Evolutionary conservation across 2,797 vertebrate species (phyloP).

Genomic region (Aotus griseimembra): DNA sequence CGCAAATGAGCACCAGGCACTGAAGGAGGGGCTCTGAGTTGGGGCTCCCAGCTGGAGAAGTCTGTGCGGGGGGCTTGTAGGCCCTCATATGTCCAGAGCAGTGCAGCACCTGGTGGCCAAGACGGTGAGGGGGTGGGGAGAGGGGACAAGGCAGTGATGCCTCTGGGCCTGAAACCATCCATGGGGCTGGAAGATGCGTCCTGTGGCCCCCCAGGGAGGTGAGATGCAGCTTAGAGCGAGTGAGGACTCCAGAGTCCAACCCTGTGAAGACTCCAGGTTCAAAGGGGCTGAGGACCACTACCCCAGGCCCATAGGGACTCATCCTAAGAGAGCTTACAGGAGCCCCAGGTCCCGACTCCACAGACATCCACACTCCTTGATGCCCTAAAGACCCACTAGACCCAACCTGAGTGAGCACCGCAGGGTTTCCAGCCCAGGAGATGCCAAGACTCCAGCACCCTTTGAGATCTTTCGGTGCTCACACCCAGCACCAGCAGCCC

Average conservation of each 20-base stretch:
- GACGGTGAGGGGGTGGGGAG: no score
- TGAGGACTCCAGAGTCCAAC: background rate
- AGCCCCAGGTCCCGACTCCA: background rate
- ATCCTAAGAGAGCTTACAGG: background rate
- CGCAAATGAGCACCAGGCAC: constrained; percentile 92
- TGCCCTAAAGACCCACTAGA: background rate
- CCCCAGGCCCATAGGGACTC: background rate
- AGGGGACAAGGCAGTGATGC: accelerated
- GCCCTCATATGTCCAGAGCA: constrained; percentile 90
- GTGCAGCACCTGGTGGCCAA: constrained; percentile 89
- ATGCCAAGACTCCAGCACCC: background rate
- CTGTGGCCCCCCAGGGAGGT: background rate
- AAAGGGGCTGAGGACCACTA: background rate
- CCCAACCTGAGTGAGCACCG: background rate
- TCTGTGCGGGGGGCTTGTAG: constrained; percentile 66
- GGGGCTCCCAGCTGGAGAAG: background rate
- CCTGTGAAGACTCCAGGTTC: background rate
- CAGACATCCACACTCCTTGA: background rate
- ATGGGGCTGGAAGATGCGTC: background rate
- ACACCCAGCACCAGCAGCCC: background rate
- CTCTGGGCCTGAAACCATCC: background rate
- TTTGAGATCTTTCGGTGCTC: background rate
- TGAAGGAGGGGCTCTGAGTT: constrained; percentile 77
- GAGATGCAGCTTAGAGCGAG: background rate
- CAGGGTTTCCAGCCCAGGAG: background rate